Conservation (phyloP, 92 coral and sea anemone species). For the Micromussa lordhowensis region DNA sequence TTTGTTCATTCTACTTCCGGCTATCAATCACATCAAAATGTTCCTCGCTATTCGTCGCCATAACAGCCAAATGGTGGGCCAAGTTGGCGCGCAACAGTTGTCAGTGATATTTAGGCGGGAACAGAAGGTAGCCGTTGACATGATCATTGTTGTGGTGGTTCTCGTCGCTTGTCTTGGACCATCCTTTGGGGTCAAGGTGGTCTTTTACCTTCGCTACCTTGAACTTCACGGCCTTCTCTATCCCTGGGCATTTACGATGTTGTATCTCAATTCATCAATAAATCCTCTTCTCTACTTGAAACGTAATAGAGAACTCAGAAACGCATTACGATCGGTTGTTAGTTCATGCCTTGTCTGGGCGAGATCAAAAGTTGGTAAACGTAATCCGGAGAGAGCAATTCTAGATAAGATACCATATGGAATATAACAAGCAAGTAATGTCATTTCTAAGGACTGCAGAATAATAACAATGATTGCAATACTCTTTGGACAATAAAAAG, state of each 20-base stretch:
- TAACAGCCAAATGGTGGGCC: not conserved
- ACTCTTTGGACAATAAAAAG: too few species aligned
- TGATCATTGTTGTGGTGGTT: not conserved
- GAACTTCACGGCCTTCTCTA: not conserved
- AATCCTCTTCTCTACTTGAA: conserved; percentile 4
- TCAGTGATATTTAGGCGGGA: not conserved
- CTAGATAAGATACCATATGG: not conserved
- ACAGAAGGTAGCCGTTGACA: conserved; percentile 3
- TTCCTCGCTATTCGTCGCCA: not conserved
- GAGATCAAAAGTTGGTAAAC: not conserved
- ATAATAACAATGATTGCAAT: too few species aligned
- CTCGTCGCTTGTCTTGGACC: conserved; percentile 25
- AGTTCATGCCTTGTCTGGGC: not conserved
- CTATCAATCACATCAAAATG: conserved; percentile 4
- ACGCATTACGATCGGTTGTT: not conserved
- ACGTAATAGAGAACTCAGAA: conserved; percentile 6
- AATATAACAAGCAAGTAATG: not conserved
- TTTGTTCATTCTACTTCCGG: conserved; percentile 1
- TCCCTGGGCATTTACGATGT: conserved; percentile 8
- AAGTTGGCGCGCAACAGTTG: not conserved
- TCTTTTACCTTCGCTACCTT: not conserved
- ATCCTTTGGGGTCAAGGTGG: not conserved
- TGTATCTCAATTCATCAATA: not conserved
- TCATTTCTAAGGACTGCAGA: not conserved
- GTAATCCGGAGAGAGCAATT: not conserved